phyloP scores from a whole-genome alignment of 2,888 invertebrate genomes.

The Amblyjoppa fuscipennis region DNA sequence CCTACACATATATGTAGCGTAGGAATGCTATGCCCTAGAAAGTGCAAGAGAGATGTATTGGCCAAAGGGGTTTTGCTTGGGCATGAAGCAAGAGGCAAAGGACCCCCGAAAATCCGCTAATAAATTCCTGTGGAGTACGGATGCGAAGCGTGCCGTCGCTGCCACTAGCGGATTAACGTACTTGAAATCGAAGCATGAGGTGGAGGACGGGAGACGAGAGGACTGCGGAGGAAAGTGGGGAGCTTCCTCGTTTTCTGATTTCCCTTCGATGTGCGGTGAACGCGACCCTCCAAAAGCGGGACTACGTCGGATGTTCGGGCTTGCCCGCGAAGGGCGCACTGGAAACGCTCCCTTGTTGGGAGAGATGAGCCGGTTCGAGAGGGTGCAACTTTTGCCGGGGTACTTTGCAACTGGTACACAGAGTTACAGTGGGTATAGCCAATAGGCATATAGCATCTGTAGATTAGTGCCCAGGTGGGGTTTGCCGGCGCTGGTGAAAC shows the following conservation, averaged over 20 bases:
- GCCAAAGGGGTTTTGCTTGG: neutral
- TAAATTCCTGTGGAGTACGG: slow-evolving; percentile 69
- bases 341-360: neutral
- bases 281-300: slow-evolving; percentile 5
- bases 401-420: neutral
- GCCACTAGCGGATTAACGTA: slow-evolving; percentile 69
- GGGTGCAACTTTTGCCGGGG: neutral
- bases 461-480: neutral
- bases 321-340: neutral
- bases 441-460: neutral
- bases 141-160: slow-evolving; percentile 23
- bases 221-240: slow-evolving; percentile 3
- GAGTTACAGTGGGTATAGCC: neutral
- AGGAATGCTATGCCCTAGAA: neutral
- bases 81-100: slow-evolving; percentile 10
- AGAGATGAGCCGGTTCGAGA: neutral
- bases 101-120: slow-evolving; percentile 64
- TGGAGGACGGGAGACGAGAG: slow-evolving; percentile 41
- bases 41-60: slow-evolving; percentile 27
- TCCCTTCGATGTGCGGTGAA: slow-evolving; percentile 12
- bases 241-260: slow-evolving; percentile 36
- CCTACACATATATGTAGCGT: neutral
- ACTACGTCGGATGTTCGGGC: slow-evolving; percentile 6
- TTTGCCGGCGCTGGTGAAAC: neutral
- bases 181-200: slow-evolving; percentile 67